Conservation (phyloP, 2,888 invertebrate genomes). For the Brachynemurus nebulosus region DNA sequence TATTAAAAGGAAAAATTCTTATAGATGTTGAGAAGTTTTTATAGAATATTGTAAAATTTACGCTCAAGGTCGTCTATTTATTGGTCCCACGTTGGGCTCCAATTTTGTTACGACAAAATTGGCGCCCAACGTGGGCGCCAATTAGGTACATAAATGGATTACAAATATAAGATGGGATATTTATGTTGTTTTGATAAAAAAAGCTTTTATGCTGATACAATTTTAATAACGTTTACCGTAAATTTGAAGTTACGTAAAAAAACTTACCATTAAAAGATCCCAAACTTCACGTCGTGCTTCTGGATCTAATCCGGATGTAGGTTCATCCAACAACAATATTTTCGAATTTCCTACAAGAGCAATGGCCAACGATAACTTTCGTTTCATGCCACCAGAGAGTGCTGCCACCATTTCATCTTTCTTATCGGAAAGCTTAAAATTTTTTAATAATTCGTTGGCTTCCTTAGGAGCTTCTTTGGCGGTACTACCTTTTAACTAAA, state of each 20-base stretch:
- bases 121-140: too few relatives aligned
- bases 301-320: conserved; percentile 87
- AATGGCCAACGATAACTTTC: conserved; percentile 74
- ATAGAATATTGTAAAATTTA: too few relatives aligned
- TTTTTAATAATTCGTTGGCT: conserved; percentile 40
- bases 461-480: conserved; percentile 34
- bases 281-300: conserved; percentile 77
- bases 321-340: conserved; percentile 59
- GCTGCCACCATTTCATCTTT: conserved; percentile 40
- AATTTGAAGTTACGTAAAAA: too few relatives aligned
- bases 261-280: conserved; percentile 59
- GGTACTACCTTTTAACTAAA: conserved; percentile 48
- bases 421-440: conserved; percentile 47
- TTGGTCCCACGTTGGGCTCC: too few relatives aligned
- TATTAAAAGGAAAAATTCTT: too few relatives aligned
- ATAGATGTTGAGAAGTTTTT: too few relatives aligned
- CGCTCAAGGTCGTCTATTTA: too few relatives aligned
- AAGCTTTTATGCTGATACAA: too few relatives aligned
- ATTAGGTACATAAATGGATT: too few relatives aligned
- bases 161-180: not conserved
- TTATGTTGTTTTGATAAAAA: not conserved
- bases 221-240: too few relatives aligned
- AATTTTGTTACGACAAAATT: too few relatives aligned
- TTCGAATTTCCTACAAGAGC: conserved; percentile 68
- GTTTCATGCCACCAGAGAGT: conserved; percentile 88